Base-by-base conservation (phyloP, 2,797 vertebrate genomes). In the Protosalanx chinensis region DNA sequence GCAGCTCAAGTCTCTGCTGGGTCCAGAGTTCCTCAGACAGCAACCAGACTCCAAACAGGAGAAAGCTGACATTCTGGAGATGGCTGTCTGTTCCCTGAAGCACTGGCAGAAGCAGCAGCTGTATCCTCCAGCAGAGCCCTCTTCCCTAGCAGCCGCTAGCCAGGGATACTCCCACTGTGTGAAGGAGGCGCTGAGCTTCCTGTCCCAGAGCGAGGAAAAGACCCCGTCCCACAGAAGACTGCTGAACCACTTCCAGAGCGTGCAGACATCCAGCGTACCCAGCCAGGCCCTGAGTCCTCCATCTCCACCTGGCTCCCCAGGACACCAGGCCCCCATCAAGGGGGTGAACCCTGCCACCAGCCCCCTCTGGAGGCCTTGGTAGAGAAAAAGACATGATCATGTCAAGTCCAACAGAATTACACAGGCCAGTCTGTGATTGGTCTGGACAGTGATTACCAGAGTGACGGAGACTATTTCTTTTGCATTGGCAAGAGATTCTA, bases 11-110 rank as follows among this genome's bases (percentile, higher is more conserved):
- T 82, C 88, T 12, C 87, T 92, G 68, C 82, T 93, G 82, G 85
- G 91, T 68, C 90, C 93, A 10, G 93, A 94, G 82, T 93, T 94
- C 79, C 89, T 92, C 51, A 80, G 82, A 68, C 89, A 93, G 72
- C 91, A 93, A 76, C 92, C 94, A 33, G 92, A 93, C 80, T 93
- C 93, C 35, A 94, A 95, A 86, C 92, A 94, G 66, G 93, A 94
- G 84, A 94, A 94, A 83, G 94, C 93, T 0, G 93, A 93, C 84
- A 92, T 94, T 79, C 72, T 93, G 83, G 93, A 95, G 84, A 95
- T 93, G 94, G 92, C 94, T 0, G 93, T 93, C 81, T 87, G 86
- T 79, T 93, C 92, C 41, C 84, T 93, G 80, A 90, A 87, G 68
- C 75, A 82, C 88, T 91, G 92, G 87, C 90, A 86, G 23, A 27